These are phyloP conservation scores for Drosophila sp. DNA, from an alignment of 1,140 invertebrate genomes.

Conservation along the genomic window DNA sequence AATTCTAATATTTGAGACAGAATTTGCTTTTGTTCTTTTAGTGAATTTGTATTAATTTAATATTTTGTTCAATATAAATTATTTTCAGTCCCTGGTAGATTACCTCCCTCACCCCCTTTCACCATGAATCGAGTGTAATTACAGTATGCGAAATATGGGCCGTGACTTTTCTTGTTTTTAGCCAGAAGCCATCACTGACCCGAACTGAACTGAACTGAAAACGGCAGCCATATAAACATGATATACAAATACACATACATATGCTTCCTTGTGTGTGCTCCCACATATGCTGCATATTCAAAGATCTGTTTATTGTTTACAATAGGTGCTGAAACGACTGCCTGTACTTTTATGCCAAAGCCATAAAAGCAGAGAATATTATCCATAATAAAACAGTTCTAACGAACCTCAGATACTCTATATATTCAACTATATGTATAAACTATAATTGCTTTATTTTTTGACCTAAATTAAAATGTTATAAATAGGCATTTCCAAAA, in stretches of 20 bases:
- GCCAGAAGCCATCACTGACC: constrained; percentile 33
- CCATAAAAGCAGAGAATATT: constrained; percentile 14
- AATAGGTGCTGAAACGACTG: constrained; percentile 33
- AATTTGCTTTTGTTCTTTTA: too few relatives aligned
- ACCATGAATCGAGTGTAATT: background rate
- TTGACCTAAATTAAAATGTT: too few relatives aligned
- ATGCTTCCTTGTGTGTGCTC: background rate
- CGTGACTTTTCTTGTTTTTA: constrained; percentile 28
- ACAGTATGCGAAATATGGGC: constrained; percentile 1
- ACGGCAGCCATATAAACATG: constrained; percentile 8
- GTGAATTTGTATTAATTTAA: too few relatives aligned
- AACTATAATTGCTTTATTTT: too few relatives aligned
- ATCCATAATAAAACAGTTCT: background rate
- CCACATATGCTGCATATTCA: constrained; percentile 38
- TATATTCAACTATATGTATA: too few relatives aligned
- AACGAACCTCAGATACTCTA: constrained; percentile 1
- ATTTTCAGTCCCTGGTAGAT: too few relatives aligned
- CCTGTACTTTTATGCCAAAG: constrained; percentile 13
- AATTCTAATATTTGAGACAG: too few relatives aligned
- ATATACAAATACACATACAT: background rate
- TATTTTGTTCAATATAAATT: too few relatives aligned
- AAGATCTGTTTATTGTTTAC: constrained; percentile 79
- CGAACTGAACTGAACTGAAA: constrained; percentile 8
- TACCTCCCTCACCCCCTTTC: background rate
- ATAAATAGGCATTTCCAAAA: too few relatives aligned